A percentile compares a stretch with the other conserved stretches of the same genome.
Conservation (phyloP, 30 jellyfish, hydroid and myxozoan genomes). For the Aurelia coerulea region DNA sequence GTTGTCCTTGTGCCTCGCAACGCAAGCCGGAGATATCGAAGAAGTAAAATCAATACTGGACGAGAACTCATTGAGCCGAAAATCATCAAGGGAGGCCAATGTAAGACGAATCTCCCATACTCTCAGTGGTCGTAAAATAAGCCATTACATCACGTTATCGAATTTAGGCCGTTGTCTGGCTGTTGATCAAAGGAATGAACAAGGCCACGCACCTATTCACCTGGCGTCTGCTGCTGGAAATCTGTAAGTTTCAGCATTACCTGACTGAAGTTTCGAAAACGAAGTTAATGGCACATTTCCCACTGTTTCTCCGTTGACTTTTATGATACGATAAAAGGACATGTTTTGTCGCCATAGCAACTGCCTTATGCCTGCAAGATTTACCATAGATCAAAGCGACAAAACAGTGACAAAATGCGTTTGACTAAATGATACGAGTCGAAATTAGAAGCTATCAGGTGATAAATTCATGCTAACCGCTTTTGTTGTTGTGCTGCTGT, state of each 20-base stretch:
- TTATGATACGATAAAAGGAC: background rate
- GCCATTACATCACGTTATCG: slow-evolving; percentile 48
- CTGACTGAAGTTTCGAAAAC: too few relatives aligned
- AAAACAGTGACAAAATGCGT: too few relatives aligned
- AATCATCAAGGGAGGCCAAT: slow-evolving; percentile 32
- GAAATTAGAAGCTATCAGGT: too few relatives aligned
- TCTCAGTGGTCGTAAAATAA: slow-evolving; percentile 65
- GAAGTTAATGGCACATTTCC: background rate
- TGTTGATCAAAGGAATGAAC: slow-evolving; percentile 85
- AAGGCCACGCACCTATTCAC: slow-evolving; percentile 84
- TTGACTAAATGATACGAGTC: too few relatives aligned
- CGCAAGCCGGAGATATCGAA: slow-evolving; percentile 79
- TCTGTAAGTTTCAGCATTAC: slow-evolving; percentile 40
- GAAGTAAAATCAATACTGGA: slow-evolving; percentile 73
- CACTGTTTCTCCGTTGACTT: background rate
- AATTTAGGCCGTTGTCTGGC: slow-evolving; percentile 79
- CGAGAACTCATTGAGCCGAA: slow-evolving; percentile 39
- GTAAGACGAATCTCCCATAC: slow-evolving; percentile 22
- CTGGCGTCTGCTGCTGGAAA: slow-evolving; percentile 92
- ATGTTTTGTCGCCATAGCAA: too few relatives aligned
- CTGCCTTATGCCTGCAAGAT: too few relatives aligned
- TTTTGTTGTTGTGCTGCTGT: too few relatives aligned
- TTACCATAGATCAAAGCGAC: too few relatives aligned
- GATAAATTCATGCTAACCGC: too few relatives aligned
- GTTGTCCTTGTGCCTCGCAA: slow-evolving; percentile 80